Base-by-base conservation (phyloP, 2,113 vertebrate genomes). In the Pachycephala philippinensis region DNA sequence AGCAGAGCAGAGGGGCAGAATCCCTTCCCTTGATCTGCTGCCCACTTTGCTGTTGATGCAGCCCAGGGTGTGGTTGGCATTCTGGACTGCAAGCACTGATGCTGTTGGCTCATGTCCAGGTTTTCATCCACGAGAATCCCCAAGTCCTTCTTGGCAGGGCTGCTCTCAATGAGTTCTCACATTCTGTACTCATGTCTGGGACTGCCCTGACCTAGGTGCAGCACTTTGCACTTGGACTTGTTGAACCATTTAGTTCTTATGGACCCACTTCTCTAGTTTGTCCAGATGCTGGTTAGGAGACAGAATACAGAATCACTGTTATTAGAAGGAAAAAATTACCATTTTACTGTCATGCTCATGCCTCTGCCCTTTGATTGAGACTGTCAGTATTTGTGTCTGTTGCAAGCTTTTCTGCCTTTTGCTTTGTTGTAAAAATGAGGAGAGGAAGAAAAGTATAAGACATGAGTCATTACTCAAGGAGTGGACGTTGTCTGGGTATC, bases 281-380 rank as follows among this genome's bases (percentile, higher is more conserved):
- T 56, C 49, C 13, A 44, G 56, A 31, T 88, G 64, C 40, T 86
- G 87, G 81, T 89, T 84, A 83, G 89, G 79, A 79, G 76, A 60
- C 40, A 70, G 57, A 83, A 30, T 79, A 52, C 53, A 90, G 74
- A 50, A 77, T 90, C 59, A 59, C 47, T 81, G 93, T n/a, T 75
- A 56, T 15, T 61, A 68, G 61, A 53, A 82, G 53, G 64, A 54
- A 80, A 85, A 84, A 77, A 65, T 4, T 45, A 63, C 54, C 31
- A 19, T 72, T 63, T 75, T 87, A 77, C 45, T 83, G 26, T 56
- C 56, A 33, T 57, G 42, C 37, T 89, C 22, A 7, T 66, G 35
- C 52, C 86, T 77, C 61, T 91, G 19, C 76, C 61, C 40, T 96
- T 84, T 93, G 91, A 93, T 86, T 94, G 84, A 78, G 84, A 52